Conservation (phyloP, 1,140 invertebrate species). For the Hetaerina americana region DNA sequence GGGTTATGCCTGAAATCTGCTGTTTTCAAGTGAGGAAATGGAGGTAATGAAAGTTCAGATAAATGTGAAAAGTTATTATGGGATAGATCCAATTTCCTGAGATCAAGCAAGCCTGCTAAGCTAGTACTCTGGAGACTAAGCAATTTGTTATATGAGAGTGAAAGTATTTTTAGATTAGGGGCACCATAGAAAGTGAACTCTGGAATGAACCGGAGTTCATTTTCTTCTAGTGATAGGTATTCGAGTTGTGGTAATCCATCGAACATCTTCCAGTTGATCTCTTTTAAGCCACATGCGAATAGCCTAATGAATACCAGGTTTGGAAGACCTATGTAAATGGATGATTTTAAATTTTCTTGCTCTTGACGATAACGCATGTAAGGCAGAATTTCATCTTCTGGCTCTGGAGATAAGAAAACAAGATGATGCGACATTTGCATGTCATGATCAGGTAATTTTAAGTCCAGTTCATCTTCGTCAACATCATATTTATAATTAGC, state of each 20-base stretch:
- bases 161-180: slow-evolving; percentile 43
- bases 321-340: slow-evolving; percentile 33
- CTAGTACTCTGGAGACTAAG: slow-evolving; percentile 47
- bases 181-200: slow-evolving; percentile 55
- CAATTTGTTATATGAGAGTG: slow-evolving; percentile 46
- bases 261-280: slow-evolving; percentile 55
- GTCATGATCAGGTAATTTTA: neutral
- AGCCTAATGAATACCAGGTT: slow-evolving; percentile 41
- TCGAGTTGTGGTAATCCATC: slow-evolving; percentile 42
- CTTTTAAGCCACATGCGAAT: slow-evolving; percentile 40
- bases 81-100: slow-evolving; percentile 48
- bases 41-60: slow-evolving; percentile 53
- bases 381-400: slow-evolving; percentile 28
- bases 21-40: slow-evolving; percentile 43
- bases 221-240: slow-evolving; percentile 45
- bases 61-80: slow-evolving; percentile 50
- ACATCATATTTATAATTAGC: neutral
- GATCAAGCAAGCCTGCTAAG: slow-evolving; percentile 45
- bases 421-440: neutral
- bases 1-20: slow-evolving; percentile 51
- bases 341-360: slow-evolving; percentile 30
- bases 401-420: slow-evolving; percentile 2
- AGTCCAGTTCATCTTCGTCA: neutral
- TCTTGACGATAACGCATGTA: slow-evolving; percentile 45
- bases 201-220: slow-evolving; percentile 45